These are phyloP conservation scores for Chrysochloris asiatica DNA, from an alignment of 2,113 vertebrate species.

Conservation along the genomic window DNA sequence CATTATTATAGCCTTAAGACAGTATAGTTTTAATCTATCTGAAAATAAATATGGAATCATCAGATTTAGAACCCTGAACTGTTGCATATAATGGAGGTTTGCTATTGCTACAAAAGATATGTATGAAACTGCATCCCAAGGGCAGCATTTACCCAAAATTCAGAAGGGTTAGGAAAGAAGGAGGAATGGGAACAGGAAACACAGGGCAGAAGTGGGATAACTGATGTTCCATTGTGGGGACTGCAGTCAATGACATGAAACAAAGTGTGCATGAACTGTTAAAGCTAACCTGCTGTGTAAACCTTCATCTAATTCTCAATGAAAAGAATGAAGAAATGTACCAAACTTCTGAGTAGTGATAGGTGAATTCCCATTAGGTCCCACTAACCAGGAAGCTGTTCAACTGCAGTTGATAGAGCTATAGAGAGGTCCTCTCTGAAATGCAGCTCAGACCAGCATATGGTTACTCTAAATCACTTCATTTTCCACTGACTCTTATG, in stretches of 20 bases:
- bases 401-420: no score
- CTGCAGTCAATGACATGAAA: no score
- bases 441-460: not conserved
- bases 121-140: no score
- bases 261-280: no score
- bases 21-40: not conserved
- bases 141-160: no score
- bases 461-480: not conserved
- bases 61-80: not conserved
- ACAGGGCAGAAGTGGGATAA: no score
- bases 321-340: no score
- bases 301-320: no score
- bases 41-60: not conserved
- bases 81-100: not conserved
- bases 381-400: not conserved
- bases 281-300: no score
- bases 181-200: no score
- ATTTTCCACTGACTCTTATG: not conserved
- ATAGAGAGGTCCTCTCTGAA: not conserved
- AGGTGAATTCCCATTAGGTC: not conserved
- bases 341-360: not conserved
- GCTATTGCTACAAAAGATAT: not conserved
- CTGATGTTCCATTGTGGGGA: no score
- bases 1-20: not conserved
- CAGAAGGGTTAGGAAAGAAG: no score